Percentiles rank a stretch among this genome's conserved stretches.
Evolutionary conservation across 2,797 vertebrate species (phyloP).

Genomic region (Trachops cirrhosus): DNA sequence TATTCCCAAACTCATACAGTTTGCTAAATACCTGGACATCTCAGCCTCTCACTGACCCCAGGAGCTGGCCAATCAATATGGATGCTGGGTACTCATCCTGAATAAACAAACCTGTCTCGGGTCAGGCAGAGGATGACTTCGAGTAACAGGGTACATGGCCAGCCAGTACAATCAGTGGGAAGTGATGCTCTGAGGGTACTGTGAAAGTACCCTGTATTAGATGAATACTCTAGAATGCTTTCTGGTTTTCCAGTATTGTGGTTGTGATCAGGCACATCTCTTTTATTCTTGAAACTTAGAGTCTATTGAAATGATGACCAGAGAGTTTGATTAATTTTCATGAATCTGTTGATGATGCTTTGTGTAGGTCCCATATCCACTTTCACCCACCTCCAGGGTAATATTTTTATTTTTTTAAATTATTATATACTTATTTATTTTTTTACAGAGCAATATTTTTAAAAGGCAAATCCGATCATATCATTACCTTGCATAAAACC

Average conservation of each 20-base stretch:
- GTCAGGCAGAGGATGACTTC: neutral
- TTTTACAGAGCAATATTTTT: neutral
- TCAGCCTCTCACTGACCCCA: neutral
- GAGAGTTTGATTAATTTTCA: neutral
- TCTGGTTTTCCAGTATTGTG: neutral
- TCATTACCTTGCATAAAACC: neutral
- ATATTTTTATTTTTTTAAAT: neutral
- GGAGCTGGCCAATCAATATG: neutral
- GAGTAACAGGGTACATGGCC: neutral
- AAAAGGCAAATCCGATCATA: neutral
- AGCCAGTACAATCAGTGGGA: neutral
- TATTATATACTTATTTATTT: too few relatives aligned
- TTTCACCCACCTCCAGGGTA: neutral
- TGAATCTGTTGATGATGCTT: neutral
- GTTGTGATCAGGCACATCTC: neutral
- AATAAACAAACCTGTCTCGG: neutral
- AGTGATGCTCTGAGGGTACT: neutral
- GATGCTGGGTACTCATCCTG: neutral
- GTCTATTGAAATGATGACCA: neutral
- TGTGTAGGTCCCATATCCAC: neutral
- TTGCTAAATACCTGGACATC: neutral
- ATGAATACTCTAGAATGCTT: neutral
- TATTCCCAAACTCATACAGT: neutral
- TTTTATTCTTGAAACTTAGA: neutral
- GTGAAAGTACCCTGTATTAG: neutral